Evolutionary conservation across 2,113 vertebrate species (phyloP), one percentile per base, ranked within the genome.

Genomic region (Nansenia antarctica): DNA sequence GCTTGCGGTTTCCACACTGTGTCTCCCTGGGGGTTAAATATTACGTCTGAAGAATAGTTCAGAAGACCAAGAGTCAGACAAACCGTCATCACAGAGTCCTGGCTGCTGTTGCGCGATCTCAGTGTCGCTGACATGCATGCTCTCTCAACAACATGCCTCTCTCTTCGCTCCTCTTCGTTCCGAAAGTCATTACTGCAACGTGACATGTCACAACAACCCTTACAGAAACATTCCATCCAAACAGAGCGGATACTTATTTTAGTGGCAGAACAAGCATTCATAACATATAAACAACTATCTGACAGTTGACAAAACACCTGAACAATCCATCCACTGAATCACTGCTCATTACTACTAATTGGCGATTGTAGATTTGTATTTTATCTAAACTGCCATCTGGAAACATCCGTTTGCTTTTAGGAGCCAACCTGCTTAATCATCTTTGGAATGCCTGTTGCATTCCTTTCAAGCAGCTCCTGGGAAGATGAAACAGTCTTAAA

Each of bases 401-500:
- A 63, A 42, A 61, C 45, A 26, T 55, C 32, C 9, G 27, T 73
- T 60, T 58, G 15, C 35, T 49, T n/a, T 39, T 53, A 62, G 62
- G 34, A 14, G 52, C 4, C 49, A 85, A 42, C 65, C 58, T n/a
- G 26, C 72, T 70, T 87, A 85, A 87, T 87, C 69, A 83, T 81
- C 31, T 65, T 34, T 42, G 77, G 86, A 90, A 89, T 84, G 75
- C 45, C 42, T 64, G 49, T n/a, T 49, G 74, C 81, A 87, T 86
- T 87, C 80, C 77, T 82, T 73, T 67, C 70, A n/a, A 30, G 55
- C 77, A 75, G 81, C 79, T 85, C 78, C 80, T 42, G 67, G 72
- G 67, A 74, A 81, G 59, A 78, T 74, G 5, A 71, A 73, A 71
- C 20, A 45, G 35, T 60, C 69, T 76, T 74, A 75, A 9, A 77